Base-by-base conservation (phyloP, 1,140 invertebrate species). In the Vanessa tameamea region DNA sequence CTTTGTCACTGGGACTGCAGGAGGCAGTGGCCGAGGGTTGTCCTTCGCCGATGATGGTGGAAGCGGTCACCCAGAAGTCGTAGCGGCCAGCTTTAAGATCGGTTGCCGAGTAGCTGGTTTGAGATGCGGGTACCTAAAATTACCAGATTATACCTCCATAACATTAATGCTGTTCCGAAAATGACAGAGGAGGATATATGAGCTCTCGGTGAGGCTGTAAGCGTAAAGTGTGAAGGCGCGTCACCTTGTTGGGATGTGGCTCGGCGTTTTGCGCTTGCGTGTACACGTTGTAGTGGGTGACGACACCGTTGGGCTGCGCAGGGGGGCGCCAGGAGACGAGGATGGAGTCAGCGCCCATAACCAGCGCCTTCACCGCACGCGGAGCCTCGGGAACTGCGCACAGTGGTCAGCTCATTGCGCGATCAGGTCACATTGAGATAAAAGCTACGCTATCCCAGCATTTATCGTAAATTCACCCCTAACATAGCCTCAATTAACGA, bases 11-110 rank as follows among this genome's bases (percentile, higher is more conserved):
- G 26, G 97, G 97, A 81, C 96, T 96, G 70, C 97, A 95, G 11
- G 95, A 95, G 50, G 97, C 97, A 66, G 96, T 96, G 82, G 97
- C 96, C 31, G 97, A 98, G 53, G 96, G 95, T 92, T 97, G 96
- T 51, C 98, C 97, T 95, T 98, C 98, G 8, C 98, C 98, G 83
- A 98, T 98, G 73, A 96, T 96, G 0, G 98, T 99, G 61, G 97
- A 97, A 51, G 97, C 97, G 14, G 97, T 98, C 0, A 99, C 97
- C 97, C 97, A 98, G 92, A 99, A 98, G 88, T 98, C 97, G 84
- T 98, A 98, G 71, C 96, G 95, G 80, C 96, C 96, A 80, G 96
- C 95, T 80, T 96, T 96, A 78, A 98, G 89, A 78, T 97, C 96
- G 61, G 96, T 96, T 12, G 97, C 97, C 88, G 98, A 98, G 85